Percentiles rank a stretch among this genome's conserved stretches.
These are phyloP conservation scores for Menidia beryllina DNA, from an alignment of 2,113 vertebrate genomes.

Conservation along the genomic window DNA sequence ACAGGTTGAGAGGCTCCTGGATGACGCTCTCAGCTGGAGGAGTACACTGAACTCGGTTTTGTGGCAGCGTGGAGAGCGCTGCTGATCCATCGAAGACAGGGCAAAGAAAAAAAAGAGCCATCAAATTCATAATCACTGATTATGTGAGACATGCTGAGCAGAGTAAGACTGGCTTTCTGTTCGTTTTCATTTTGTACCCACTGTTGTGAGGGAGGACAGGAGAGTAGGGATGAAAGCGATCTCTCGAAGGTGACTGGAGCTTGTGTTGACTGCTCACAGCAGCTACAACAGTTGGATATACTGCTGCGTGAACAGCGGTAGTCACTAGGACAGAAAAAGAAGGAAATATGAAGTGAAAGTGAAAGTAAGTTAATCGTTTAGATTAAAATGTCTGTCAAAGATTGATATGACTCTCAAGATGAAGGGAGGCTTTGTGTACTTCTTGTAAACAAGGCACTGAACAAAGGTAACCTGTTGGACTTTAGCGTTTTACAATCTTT, in stretches of 20 bases:
- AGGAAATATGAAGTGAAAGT: conserved; percentile 67
- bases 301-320: neutral
- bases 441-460: neutral
- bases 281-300: neutral
- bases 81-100: conserved; percentile 10
- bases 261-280: conserved; percentile 10
- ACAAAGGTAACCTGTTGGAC: conserved; percentile 21
- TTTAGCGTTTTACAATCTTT: neutral
- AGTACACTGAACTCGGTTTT: conserved; percentile 10
- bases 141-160: neutral
- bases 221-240: neutral
- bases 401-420: neutral
- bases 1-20: conserved; percentile 82
- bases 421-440: neutral
- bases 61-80: neutral
- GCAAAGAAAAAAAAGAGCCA: neutral
- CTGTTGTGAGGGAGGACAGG: conserved; percentile 21
- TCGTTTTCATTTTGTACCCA: conserved; percentile 35
- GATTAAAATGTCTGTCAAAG: neutral
- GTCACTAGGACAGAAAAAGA: conserved; percentile 45
- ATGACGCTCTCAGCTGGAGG: neutral
- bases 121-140: neutral
- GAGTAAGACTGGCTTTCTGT: neutral
- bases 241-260: conserved; percentile 3
- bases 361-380: conserved; percentile 44